Base-by-base conservation (phyloP, 2,113 vertebrate genomes). In the Hemiprocne comata region DNA sequence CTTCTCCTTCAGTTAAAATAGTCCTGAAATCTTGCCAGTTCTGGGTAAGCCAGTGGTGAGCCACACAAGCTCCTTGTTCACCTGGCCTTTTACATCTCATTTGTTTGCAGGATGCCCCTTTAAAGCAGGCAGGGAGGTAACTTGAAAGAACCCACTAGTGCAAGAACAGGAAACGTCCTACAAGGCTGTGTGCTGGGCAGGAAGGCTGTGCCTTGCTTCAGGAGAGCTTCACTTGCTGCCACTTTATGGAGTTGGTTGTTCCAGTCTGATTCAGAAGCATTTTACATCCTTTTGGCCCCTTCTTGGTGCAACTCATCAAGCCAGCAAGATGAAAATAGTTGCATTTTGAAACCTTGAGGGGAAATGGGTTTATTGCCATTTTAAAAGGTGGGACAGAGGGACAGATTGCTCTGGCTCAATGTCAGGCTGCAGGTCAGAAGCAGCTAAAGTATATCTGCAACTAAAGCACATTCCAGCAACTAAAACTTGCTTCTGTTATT, bases 381-480 rank as follows among this genome's bases (percentile, higher is more conserved):
- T 51, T 42, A 36, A 12, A 65, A 64, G 16, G 33, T 36, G 38
- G 50, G 23, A 44, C 9, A 10, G 42, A 69, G 31, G 55, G n/a
- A 10, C n/a, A 64, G 26, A 25, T 29, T 42, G 42, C 67, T 80
- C 57, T 36, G 69, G 26, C 38, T 80, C 5, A 0, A 54, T 40
- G 53, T 13, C 42, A 53, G 38, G 36, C 34, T 82, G 74, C 17
- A 25, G 70, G 25, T 87, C 51, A 50, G 74, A 21, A 78, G 40
- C 16, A n/a, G 3, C 51, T 34, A 0, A 74, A 67, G 40, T 17
- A 0, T 25, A 3, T n/a, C 34, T 14, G 28, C 33, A 28, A 6
- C 31, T 36, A 10, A 13, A 38, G 55, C 3, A 2, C 38, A 3
- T 42, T 84, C 34, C 4, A 40, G 40, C 31, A 66, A 18, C 13